Evolutionary conservation across 2,113 vertebrate genomes (phyloP), one percentile per base, ranked within the genome.

Genomic region (Vireo altiloquus): DNA sequence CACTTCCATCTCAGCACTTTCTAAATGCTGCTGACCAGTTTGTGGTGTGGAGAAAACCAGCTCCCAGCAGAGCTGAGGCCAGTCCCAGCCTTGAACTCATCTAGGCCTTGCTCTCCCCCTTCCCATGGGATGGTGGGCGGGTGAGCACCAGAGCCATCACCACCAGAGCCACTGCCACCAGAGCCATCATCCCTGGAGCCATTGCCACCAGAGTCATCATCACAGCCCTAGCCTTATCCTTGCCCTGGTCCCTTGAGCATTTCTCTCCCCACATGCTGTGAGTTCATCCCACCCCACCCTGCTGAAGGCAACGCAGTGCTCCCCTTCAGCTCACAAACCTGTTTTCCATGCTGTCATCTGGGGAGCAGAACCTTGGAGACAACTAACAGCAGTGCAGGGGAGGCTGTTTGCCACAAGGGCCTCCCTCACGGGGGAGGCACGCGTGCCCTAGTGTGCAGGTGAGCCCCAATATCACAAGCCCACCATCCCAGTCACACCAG

Each of bases 21-120:
- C 17, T 33, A 16, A 1, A 5, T 0, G 12, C 35, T 28, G 47
- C 49, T n/a, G 40, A 13, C 13, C n/a, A 5, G 10, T 9, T 21
- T 2, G 8, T 0, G 5, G 31, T 0, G 9, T 0, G 4, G n/a
- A 13, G 69, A 5, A 53, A 17, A 69, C 9, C 2, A n/a, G n/a
- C 65, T 18, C 4, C 3, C 4, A 59, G 82, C 47, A 35, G 57
- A 27, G 20, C 53, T 0, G 0, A 23, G 59, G 69, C 49, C 24
- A 42, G 16, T 5, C 33, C 64, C 50, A 63, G 65, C 70, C 60
- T 2, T 4, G 19, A 7, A 17, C 39, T 14, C 53, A 40, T 2
- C 89, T 2, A 1, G 1, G 13, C 49, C 50, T n/a, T 6, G 0
- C 39, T 42, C 11, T 27, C 7, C 18, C 53, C 10, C 17, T 37